A percentile compares a stretch with the other conserved stretches of the same genome.
phyloP scores from a whole-genome alignment of 2,113 vertebrate genomes.

The Sitta europaea region DNA sequence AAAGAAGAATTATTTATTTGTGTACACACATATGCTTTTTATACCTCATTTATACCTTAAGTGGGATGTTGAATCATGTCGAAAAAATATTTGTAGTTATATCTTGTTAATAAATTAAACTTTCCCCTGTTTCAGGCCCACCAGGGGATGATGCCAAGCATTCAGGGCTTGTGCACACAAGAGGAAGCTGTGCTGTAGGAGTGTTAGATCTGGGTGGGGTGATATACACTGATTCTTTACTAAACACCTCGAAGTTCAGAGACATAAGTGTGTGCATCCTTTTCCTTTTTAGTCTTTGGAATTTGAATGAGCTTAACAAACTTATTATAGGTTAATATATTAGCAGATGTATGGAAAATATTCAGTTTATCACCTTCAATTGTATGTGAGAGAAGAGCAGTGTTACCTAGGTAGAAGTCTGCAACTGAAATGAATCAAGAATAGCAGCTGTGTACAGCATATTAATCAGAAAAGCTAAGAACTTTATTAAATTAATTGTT shows the following conservation, averaged over 20 bases:
- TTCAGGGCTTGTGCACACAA: neutral
- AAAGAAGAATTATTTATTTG: neutral
- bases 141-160: neutral
- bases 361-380: neutral
- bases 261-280: neutral
- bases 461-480: neutral
- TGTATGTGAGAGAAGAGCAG: neutral
- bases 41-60: neutral
- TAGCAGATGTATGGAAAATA: neutral
- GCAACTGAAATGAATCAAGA: neutral
- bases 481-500: neutral
- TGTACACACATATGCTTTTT: neutral
- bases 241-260: neutral
- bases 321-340: neutral
- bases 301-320: neutral
- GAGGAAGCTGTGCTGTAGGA: neutral
- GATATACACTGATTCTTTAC: neutral
- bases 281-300: neutral
- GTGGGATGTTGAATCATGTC: neutral
- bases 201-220: neutral
- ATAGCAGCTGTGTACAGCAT: neutral
- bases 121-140: neutral
- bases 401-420: neutral
- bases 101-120: neutral
- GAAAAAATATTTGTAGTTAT: neutral